phyloP scores from a whole-genome alignment of 2,888 invertebrate genomes.

The Spilosoma lubricipeda region DNA sequence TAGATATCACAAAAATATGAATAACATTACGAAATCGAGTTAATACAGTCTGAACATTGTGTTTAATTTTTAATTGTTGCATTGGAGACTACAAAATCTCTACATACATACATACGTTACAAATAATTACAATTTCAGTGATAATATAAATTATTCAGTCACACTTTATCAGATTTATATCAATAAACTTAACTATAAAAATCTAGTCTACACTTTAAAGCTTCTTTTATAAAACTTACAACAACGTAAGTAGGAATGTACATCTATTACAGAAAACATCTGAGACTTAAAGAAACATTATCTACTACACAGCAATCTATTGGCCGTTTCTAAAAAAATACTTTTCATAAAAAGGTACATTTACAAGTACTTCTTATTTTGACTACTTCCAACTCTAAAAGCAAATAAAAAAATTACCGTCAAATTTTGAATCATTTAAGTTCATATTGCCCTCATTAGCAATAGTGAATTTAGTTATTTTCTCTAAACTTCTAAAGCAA shows the following conservation, averaged over 20 bases:
- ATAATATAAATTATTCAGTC: conserved; percentile 62
- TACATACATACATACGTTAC: conserved; percentile 43
- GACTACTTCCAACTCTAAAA: neutral
- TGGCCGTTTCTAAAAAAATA: neutral
- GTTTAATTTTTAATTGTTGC: conserved; percentile 28
- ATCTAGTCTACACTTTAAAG: conserved; percentile 76
- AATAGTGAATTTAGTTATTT: neutral
- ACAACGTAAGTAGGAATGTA: conserved; percentile 65
- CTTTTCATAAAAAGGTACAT: neutral
- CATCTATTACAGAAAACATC: conserved; percentile 39
- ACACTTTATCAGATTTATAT: conserved; percentile 60
- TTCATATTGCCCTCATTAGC: neutral
- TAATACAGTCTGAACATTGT: conserved; percentile 39
- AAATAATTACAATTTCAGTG: conserved; percentile 48
- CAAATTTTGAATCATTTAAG: neutral
- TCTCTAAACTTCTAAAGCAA: neutral
- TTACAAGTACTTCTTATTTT: neutral
- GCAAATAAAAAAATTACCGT: neutral
- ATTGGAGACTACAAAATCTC: conserved; percentile 14
- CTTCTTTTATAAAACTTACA: conserved; percentile 76
- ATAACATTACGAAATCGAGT: conserved; percentile 24
- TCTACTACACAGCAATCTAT: conserved; percentile 4
- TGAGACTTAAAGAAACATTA: conserved; percentile 31
- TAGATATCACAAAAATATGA: conserved; percentile 57
- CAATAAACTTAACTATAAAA: conserved; percentile 55